Conservation (phyloP, 2,797 vertebrate genomes). For the Rhynchotus rufescens region DNA sequence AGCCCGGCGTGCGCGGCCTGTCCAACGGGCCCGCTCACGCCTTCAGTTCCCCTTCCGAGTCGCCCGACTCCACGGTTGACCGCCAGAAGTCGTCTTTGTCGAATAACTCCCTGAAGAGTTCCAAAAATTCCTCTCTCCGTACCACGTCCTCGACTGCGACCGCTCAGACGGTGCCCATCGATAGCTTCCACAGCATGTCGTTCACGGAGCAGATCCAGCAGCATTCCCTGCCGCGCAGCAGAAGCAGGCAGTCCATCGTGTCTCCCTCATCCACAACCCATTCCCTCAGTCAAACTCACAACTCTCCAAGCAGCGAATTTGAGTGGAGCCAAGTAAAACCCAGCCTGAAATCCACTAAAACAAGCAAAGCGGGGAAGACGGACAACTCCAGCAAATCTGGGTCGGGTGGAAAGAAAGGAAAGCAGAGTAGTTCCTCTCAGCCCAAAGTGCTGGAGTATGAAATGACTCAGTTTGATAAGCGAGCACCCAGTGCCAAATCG, state of each 20-base stretch:
- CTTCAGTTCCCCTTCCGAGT: constrained; percentile 96
- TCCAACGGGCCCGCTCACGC: constrained; percentile 92
- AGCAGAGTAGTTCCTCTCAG: constrained; percentile 86
- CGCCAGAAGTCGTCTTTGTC: constrained; percentile 95
- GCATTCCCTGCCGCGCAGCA: constrained; percentile 95
- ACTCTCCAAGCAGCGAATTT: constrained; percentile 92
- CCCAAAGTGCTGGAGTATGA: constrained; percentile 94
- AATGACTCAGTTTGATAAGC: constrained; percentile 97
- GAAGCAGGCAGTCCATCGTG: constrained; percentile 94
- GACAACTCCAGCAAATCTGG: constrained; percentile 86
- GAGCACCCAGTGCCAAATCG: constrained; percentile 88
- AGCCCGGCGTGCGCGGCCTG: constrained; percentile 87
- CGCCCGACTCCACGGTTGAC: constrained; percentile 95
- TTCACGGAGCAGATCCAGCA: constrained; percentile 98
- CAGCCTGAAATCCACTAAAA: constrained; percentile 90
- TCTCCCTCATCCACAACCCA: constrained; percentile 95
- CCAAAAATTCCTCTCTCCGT: constrained; percentile 95
- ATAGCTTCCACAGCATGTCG: constrained; percentile 93
- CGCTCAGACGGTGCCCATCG: constrained; percentile 96
- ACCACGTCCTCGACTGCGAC: constrained; percentile 97
- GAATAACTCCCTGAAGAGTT: constrained; percentile 98
- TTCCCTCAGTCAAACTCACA: constrained; percentile 88
- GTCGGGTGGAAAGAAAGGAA: constrained; percentile 89
- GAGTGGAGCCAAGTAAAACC: constrained; percentile 96
- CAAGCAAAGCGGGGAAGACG: constrained; percentile 85